Conservation (phyloP, 2,113 vertebrate genomes). For the Myiozetetes cayanensis region DNA sequence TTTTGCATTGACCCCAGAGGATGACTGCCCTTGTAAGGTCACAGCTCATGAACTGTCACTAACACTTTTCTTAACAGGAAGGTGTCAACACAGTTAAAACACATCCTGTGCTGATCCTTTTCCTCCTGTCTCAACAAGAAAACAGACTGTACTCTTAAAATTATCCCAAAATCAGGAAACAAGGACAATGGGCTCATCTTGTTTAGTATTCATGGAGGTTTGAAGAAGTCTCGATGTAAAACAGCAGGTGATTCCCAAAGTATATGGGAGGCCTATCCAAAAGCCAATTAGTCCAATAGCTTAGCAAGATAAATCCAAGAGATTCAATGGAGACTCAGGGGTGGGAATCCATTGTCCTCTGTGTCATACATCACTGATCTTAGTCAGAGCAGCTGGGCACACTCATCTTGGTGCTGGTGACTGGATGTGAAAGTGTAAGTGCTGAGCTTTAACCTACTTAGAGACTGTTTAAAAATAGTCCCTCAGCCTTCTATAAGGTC, state of each 20-base stretch:
- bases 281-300: neutral
- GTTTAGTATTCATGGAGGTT: neutral
- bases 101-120: neutral
- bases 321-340: neutral
- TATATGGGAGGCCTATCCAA: neutral
- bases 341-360: neutral
- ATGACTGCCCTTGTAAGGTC: neutral
- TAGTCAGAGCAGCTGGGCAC: neutral
- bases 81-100: neutral
- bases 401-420: neutral
- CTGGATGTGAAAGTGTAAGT: neutral
- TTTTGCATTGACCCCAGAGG: neutral
- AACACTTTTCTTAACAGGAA: neutral
- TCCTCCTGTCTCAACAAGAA: neutral
- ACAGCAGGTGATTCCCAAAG: neutral
- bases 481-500: neutral
- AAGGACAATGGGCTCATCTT: neutral
- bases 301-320: neutral
- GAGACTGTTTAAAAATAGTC: neutral
- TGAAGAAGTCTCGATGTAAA: fast-evolving
- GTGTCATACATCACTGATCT: neutral
- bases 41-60: neutral
- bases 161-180: neutral
- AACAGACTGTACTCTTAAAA: neutral
- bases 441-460: neutral